phyloP scores from a whole-genome alignment of 2,888 invertebrate species.

The Mongoloraphidia duomilia region DNA sequence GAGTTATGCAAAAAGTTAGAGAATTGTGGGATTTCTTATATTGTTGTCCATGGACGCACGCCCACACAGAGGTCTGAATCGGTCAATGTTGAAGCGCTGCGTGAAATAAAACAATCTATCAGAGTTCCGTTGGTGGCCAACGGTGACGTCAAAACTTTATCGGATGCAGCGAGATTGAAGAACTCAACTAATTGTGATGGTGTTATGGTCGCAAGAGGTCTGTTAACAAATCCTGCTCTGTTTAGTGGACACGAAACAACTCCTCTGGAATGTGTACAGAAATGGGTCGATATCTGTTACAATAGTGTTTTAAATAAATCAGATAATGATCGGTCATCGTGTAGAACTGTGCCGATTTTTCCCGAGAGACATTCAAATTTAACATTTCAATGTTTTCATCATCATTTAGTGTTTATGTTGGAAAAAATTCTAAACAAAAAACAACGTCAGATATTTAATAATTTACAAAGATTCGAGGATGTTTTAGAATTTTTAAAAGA shows the following conservation, averaged over 20 bases:
- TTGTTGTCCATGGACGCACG: conserved; percentile 89
- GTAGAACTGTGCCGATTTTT: conserved; percentile 13
- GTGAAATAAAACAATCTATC: conserved; percentile 54
- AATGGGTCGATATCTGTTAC: conserved; percentile 64
- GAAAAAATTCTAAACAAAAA: conserved; percentile 61
- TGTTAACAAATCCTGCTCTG: conserved; percentile 82
- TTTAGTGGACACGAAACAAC: conserved; percentile 61
- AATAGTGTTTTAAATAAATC: conserved; percentile 27
- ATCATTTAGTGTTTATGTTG: conserved; percentile 93
- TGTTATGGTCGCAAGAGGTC: conserved; percentile 84
- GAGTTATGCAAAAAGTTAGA: conserved; percentile 68
- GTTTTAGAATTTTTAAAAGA: conserved; percentile 56
- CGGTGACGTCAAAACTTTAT: conserved; percentile 66
- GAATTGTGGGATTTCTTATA: conserved; percentile 71
- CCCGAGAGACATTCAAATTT: conserved; percentile 41
- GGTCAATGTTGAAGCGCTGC: conserved; percentile 55
- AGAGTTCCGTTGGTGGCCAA: conserved; percentile 80
- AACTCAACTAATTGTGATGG: conserved; percentile 56
- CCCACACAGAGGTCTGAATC: conserved; percentile 60
- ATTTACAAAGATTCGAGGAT: conserved; percentile 47
- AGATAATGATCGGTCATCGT: conserved; percentile 5
- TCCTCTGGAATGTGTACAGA: conserved; percentile 59
- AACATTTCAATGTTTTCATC: conserved; percentile 79
- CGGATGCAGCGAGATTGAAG: conserved; percentile 55
- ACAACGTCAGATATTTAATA: conserved; percentile 66